Evolutionary conservation across 1,140 invertebrate genomes (phyloP).

Genomic region (Cheumatopsyche charites): DNA sequence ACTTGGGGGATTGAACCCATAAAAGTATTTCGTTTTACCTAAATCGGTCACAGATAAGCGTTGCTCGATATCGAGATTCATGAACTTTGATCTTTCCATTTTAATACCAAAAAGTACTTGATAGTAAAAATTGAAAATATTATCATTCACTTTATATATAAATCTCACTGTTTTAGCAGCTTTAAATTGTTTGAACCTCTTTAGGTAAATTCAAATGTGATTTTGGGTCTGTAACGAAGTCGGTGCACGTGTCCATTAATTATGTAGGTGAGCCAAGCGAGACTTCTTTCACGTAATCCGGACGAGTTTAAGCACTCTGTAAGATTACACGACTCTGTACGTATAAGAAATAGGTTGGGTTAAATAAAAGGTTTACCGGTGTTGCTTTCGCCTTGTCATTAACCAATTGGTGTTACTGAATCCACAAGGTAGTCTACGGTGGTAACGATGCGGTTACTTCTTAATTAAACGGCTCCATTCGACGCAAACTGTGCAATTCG

Average conservation of each 20-base stretch:
- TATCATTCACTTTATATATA: too few species aligned
- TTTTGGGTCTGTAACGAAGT: too few species aligned
- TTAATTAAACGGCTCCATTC: constrained; percentile 20
- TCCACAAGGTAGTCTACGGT: not conserved
- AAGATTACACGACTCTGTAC: not conserved
- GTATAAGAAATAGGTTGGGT: not conserved
- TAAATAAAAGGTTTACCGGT: constrained; percentile 20
- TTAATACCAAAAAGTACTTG: too few species aligned
- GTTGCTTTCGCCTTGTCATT: constrained; percentile 15
- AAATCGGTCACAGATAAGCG: too few species aligned
- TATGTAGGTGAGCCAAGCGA: constrained; percentile 1
- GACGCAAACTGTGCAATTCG: not conserved
- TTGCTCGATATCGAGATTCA: too few species aligned
- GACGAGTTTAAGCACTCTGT: constrained; percentile 11
- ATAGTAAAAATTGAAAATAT: too few species aligned
- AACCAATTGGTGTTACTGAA: constrained; percentile 4
- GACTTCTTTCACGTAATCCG: not conserved
- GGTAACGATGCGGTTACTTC: constrained; percentile 18
- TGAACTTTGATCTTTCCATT: too few species aligned
- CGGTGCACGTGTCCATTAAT: too few species aligned
- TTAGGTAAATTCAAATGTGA: too few species aligned
- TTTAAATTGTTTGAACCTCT: too few species aligned
- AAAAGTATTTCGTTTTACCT: too few species aligned
- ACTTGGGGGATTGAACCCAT: not conserved
- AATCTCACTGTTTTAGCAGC: too few species aligned